These are phyloP conservation scores for Hyaena hyaena DNA, from an alignment of 2,113 vertebrate genomes.

Conservation along the genomic window DNA sequence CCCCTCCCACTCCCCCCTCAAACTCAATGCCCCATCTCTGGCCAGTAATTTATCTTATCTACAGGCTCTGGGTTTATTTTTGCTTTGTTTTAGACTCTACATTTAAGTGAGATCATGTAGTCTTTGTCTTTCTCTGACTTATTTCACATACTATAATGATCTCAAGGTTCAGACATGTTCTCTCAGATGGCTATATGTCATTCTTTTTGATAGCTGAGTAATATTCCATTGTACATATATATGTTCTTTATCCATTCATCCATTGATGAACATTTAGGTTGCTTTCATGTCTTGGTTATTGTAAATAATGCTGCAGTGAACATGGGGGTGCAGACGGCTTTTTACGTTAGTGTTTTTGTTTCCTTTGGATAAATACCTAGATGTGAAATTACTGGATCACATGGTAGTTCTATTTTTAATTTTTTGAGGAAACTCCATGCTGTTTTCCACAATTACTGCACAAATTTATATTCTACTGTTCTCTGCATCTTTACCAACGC, in stretches of 20 bases:
- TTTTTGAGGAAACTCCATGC: neutral
- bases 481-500: neutral
- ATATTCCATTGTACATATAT: neutral
- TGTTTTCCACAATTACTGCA: neutral
- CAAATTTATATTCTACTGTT: neutral
- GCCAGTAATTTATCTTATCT: neutral
- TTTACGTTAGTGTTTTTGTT: neutral
- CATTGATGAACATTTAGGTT: neutral
- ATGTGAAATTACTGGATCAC: neutral
- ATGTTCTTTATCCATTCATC: neutral
- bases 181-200: neutral
- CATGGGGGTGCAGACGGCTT: neutral
- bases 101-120: neutral
- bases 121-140: neutral
- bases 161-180: neutral
- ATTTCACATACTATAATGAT: neutral
- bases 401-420: neutral
- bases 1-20: no score
- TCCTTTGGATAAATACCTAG: neutral
- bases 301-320: neutral
- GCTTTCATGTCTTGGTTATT: neutral
- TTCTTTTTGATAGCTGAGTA: neutral
- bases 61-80: neutral
- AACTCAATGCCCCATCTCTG: neutral
- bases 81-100: neutral